Evolutionary conservation across 1,140 invertebrate species (phyloP).

Genomic region (Heliconius congener): DNA sequence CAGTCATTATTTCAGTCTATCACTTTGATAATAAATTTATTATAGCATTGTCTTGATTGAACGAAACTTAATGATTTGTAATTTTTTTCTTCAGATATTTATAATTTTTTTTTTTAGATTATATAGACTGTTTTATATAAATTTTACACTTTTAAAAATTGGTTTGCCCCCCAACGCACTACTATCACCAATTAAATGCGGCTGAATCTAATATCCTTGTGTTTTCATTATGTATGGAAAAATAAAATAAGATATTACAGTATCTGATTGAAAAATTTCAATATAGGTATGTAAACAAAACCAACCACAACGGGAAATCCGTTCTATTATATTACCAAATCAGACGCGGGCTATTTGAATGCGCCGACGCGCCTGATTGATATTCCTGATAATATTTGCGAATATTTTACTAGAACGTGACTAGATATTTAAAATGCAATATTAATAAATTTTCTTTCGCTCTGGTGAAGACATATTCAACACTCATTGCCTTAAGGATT

Average conservation of each 20-base stretch:
- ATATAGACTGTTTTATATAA: too few species aligned
- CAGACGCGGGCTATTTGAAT: constrained; percentile 38
- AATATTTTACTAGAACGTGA: constrained; percentile 57
- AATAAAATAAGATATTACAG: too few species aligned
- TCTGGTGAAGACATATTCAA: too few species aligned
- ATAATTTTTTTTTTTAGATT: background rate
- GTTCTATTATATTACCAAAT: constrained; percentile 41
- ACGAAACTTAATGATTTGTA: background rate
- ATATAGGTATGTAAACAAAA: background rate
- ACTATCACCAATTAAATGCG: too few species aligned
- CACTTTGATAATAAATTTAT: constrained; percentile 13
- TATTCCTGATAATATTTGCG: constrained; percentile 55
- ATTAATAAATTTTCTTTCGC: too few species aligned
- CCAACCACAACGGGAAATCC: constrained; percentile 17
- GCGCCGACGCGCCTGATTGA: constrained; percentile 50
- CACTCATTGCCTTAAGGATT: too few species aligned
- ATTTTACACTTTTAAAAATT: too few species aligned
- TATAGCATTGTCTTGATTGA: background rate
- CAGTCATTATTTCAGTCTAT: constrained; percentile 30
- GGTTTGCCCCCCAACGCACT: too few species aligned
- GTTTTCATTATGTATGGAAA: too few species aligned
- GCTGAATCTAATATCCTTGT: background rate
- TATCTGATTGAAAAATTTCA: too few species aligned
- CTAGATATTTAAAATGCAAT: constrained; percentile 30
- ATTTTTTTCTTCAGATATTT: background rate